phyloP scores from a whole-genome alignment of 1,140 invertebrate species.

The Temnothorax curvispinosus region DNA sequence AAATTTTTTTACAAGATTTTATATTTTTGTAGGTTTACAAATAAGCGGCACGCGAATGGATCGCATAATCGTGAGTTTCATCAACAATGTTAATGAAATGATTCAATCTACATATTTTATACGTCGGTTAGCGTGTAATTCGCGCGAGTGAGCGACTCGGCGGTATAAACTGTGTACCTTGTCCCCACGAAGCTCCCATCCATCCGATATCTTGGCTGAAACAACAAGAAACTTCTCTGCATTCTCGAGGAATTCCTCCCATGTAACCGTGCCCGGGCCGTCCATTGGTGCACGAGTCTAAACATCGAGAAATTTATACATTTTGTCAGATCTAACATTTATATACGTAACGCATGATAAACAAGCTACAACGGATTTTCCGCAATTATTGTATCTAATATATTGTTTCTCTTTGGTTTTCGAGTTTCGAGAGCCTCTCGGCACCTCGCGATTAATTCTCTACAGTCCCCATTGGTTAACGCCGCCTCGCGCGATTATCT shows the following conservation, averaged over 20 bases:
- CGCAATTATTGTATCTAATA: not conserved
- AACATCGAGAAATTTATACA: not conserved
- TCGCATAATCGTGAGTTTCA: not conserved
- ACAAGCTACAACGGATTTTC: not conserved
- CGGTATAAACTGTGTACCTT: slow-evolving; percentile 74
- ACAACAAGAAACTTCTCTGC: slow-evolving; percentile 77
- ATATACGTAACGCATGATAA: not conserved
- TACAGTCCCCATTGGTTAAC: not conserved
- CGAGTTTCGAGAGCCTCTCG: not conserved
- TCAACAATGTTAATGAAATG: not conserved
- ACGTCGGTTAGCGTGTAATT: not conserved
- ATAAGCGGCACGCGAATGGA: not conserved
- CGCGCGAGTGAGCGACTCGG: not conserved
- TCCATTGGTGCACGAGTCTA: slow-evolving; percentile 74
- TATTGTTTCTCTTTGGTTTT: not conserved
- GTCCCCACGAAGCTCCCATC: slow-evolving; percentile 80
- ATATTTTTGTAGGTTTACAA: not conserved
- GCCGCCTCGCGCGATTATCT: not conserved
- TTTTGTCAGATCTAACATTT: not conserved
- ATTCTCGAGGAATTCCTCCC: slow-evolving; percentile 82
- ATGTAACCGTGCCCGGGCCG: slow-evolving; percentile 82
- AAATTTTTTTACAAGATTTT: not conserved
- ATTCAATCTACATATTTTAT: not conserved
- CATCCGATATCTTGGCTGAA: slow-evolving; percentile 79
- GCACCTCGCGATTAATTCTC: not conserved